Evolutionary conservation across 2,113 vertebrate genomes (phyloP).

Genomic region (Cheirogaleus medius): DNA sequence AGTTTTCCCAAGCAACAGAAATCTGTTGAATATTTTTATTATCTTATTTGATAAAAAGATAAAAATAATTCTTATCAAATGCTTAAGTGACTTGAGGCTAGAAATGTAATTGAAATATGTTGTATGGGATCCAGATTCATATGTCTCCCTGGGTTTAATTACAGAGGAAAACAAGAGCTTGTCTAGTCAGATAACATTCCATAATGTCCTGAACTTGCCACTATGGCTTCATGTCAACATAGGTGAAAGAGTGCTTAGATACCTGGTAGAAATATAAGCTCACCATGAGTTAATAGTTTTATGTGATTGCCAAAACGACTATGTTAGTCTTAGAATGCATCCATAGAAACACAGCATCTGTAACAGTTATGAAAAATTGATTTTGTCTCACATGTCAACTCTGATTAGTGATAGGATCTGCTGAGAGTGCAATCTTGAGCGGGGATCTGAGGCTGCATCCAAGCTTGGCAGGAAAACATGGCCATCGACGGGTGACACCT

Average conservation of each 20-base stretch:
- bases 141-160: not conserved
- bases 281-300: not conserved
- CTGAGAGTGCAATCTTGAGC: not conserved
- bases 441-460: not conserved
- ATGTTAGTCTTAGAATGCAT: not conserved
- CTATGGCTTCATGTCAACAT: not conserved
- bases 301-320: constrained; percentile 19
- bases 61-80: not conserved
- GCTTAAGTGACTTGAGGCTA: not conserved
- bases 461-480: not conserved
- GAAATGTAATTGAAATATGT: not conserved
- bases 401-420: constrained; percentile 38
- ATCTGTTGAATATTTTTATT: not conserved
- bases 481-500: not conserved
- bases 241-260: not conserved
- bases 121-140: not conserved
- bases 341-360: not conserved
- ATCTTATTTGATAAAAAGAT: not conserved
- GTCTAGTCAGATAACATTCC: not conserved
- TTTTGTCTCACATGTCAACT: constrained; percentile 45
- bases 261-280: not conserved
- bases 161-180: not conserved
- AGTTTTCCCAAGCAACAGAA: not conserved
- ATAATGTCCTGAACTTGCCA: not conserved
- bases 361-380: constrained; percentile 46